Percentiles rank a stretch among this genome's conserved stretches.
Evolutionary conservation across 2,888 invertebrate genomes (phyloP).

Genomic region (Drosophila falleni): DNA sequence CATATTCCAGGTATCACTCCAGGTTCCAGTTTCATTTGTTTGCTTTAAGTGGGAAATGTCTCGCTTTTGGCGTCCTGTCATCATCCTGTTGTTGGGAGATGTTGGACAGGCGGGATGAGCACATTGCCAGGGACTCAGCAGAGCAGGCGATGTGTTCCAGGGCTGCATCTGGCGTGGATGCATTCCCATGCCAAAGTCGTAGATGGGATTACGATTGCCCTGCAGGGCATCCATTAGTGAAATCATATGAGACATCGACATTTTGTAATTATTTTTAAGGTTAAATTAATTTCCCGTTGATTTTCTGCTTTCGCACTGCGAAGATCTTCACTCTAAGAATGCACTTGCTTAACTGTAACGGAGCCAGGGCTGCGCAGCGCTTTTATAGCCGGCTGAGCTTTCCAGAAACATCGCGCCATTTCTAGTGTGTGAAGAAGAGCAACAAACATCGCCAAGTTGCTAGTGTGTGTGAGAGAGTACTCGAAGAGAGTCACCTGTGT

Average conservation of each 20-base stretch:
- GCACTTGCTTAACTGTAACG: constrained; percentile 35
- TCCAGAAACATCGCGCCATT: constrained; percentile 45
- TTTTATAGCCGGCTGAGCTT: constrained; percentile 51
- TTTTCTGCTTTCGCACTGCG: constrained; percentile 42
- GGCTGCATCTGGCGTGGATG: constrained; percentile 61
- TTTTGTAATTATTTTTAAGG: constrained; percentile 35
- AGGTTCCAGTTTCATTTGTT: constrained; percentile 5
- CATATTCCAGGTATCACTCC: constrained; percentile 10
- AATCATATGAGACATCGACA: constrained; percentile 62
- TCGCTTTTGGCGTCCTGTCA: constrained; percentile 50
- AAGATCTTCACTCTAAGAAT: constrained; percentile 10
- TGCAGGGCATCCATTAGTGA: constrained; percentile 62
- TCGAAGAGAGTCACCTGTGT: constrained; percentile 8
- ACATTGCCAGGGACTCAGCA: constrained; percentile 59
- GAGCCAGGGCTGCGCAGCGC: not conserved
- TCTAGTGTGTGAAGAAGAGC: constrained; percentile 15
- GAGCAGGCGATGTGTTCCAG: constrained; percentile 19
- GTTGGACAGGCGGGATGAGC: constrained; percentile 49
- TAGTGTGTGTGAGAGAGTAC: not conserved
- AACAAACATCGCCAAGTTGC: constrained; percentile 26
- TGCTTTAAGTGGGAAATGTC: constrained; percentile 37
- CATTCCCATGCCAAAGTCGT: constrained; percentile 80
- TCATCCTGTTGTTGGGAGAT: constrained; percentile 45
- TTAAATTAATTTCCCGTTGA: constrained; percentile 16
- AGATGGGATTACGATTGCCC: constrained; percentile 43